These are phyloP conservation scores for Ctenosaura bakeri DNA, from an alignment of 2,797 vertebrate species.

Conservation along the genomic window DNA sequence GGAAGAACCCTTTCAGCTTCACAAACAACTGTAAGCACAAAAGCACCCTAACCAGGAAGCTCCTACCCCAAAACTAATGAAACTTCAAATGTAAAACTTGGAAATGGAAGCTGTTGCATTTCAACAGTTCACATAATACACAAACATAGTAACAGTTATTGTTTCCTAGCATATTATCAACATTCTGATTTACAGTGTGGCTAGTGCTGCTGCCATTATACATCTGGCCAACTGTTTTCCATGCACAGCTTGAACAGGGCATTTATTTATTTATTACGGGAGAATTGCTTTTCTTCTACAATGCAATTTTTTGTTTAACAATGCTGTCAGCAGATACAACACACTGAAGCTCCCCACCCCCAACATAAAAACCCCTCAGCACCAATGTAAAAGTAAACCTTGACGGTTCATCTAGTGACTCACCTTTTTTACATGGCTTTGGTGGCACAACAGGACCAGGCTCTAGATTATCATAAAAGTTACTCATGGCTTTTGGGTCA, in stretches of 20 bases:
- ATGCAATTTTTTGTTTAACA: neutral
- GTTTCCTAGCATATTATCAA: neutral
- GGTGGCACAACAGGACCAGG: conserved; percentile 94
- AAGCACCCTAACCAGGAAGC: neutral
- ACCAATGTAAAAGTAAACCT: neutral
- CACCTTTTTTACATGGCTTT: conserved; percentile 93
- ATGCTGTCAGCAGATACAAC: neutral
- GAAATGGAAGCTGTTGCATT: neutral
- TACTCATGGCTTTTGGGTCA: conserved; percentile 94
- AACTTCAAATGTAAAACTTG: neutral
- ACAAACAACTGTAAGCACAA: neutral
- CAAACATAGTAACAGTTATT: neutral
- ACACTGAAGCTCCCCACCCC: neutral
- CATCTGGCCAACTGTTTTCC: neutral
- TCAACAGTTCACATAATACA: neutral
- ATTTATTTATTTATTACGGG: neutral
- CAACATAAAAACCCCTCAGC: neutral
- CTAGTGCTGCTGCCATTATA: neutral
- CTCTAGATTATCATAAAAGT: conserved; percentile 97
- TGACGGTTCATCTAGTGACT: conserved; percentile 50
- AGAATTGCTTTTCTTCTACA: conserved; percentile 7
- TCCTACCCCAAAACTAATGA: neutral
- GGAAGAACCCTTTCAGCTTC: neutral
- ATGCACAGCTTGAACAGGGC: neutral
- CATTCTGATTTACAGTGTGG: conserved; percentile 17